These are phyloP conservation scores for Siniperca obscura DNA, from an alignment of 2,797 vertebrate genomes.

Conservation along the genomic window DNA sequence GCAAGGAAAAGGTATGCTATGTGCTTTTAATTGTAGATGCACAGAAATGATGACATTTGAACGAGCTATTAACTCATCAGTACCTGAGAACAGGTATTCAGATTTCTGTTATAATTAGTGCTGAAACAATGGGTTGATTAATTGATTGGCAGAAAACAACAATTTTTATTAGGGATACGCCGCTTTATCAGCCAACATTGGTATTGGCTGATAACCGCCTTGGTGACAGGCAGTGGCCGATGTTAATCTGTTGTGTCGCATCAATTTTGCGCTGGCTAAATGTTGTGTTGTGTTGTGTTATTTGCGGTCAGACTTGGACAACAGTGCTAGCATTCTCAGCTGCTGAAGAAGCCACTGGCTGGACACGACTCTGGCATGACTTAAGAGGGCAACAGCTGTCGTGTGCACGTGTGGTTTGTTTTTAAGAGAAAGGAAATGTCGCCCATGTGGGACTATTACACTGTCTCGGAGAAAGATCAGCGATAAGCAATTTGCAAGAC, in stretches of 20 bases:
- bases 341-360: not conserved
- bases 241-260: not conserved
- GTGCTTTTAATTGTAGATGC: not conserved
- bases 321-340: not conserved
- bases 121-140: not conserved
- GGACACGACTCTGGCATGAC: not conserved
- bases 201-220: too few species aligned
- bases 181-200: too few species aligned
- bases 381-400: not conserved
- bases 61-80: not conserved
- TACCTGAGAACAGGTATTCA: not conserved
- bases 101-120: not conserved
- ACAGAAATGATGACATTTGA: not conserved
- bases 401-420: not conserved
- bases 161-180: not conserved
- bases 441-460: not conserved
- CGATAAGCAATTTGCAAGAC: not conserved
- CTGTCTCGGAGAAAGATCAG: not conserved
- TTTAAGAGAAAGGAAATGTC: not conserved
- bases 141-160: not conserved
- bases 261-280: not conserved
- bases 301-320: too few species aligned
- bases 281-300: not conserved
- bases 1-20: not conserved
- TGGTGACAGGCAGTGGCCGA: too few species aligned